Evolutionary conservation across 2,888 invertebrate genomes (phyloP), one percentile per base, ranked within the genome.

Genomic region (Rhagonycha fulva): DNA sequence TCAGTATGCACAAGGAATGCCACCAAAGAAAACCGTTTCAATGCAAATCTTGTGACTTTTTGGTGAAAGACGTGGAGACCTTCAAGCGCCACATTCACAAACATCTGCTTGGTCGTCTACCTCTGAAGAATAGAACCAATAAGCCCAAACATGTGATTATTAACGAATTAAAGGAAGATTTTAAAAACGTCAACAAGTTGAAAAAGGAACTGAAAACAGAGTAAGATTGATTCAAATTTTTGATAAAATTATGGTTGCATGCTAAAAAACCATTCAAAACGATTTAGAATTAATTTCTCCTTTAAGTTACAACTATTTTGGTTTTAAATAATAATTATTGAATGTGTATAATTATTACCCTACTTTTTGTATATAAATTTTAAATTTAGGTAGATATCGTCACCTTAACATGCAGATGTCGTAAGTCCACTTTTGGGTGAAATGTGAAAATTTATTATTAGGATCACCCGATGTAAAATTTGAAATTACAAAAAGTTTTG

Each of bases 11-110:
- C 26, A 23, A 26, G 24, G 47, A 70, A n/a, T 63, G 47, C 2
- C 74, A 74, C n/a, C 63, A 63, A 11, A 26, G 24, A 23, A 74
- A 74, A 23, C 74, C 74, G 7, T 74, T 28, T 23, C 74, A 74
- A 14, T 74, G 74, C 30, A 47, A 47, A 10, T 70, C 32, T 3
- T 74, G 74, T 12, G 66, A 14, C 10, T 68, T 60, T n/a, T 26
- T 74, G 14, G 70, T 70, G 19, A 30, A 26, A 11, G 74, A 74
- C 5, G 26, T 28, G 0, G 60, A 26, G 2, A 28, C 12, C 3
- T 74, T 70, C 14, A 23, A 60, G 5, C 63, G 32, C 11, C 74
- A 74, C 28, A 61, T 70, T n/a, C 14, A 23, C 5, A 70, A 74
- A 24, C 66, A 63, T 19, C 30, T 74, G 2, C 7, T 23, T 5